Conservation (phyloP, 2,888 invertebrate species). For the Mythimna pallens region DNA sequence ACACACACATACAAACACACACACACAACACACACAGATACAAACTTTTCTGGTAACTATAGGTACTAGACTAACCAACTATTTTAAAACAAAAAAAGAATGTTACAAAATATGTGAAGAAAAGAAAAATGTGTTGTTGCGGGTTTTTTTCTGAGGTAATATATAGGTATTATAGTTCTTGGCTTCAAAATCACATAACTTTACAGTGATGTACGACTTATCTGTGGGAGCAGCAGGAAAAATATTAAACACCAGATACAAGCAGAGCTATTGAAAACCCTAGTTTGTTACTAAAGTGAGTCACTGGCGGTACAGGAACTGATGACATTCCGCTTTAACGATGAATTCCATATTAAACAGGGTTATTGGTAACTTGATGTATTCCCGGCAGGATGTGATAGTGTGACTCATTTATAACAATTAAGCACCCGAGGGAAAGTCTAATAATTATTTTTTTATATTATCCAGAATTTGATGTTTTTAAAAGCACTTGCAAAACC, state of each 20-base stretch:
- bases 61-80: not conserved
- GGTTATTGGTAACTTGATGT: not conserved
- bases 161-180: not conserved
- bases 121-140: too few species aligned
- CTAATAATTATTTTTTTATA: too few species aligned
- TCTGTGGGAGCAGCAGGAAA: not conserved
- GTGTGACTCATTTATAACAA: too few species aligned
- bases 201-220: not conserved
- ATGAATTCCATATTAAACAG: constrained; percentile 35
- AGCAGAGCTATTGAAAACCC: not conserved
- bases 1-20: too few species aligned
- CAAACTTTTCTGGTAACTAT: too few species aligned
- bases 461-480: too few species aligned
- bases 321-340: constrained; percentile 25
- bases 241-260: constrained; percentile 5
- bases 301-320: constrained; percentile 46
- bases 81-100: not conserved
- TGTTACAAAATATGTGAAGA: too few species aligned
- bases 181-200: not conserved
- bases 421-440: too few species aligned
- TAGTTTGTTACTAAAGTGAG: constrained; percentile 25
- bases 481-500: too few species aligned
- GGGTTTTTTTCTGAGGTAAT: not conserved
- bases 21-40: too few species aligned
- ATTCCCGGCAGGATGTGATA: too few species aligned